phyloP scores from a whole-genome alignment of 2,888 invertebrate species.

The Trypoxylon attenuatum region DNA sequence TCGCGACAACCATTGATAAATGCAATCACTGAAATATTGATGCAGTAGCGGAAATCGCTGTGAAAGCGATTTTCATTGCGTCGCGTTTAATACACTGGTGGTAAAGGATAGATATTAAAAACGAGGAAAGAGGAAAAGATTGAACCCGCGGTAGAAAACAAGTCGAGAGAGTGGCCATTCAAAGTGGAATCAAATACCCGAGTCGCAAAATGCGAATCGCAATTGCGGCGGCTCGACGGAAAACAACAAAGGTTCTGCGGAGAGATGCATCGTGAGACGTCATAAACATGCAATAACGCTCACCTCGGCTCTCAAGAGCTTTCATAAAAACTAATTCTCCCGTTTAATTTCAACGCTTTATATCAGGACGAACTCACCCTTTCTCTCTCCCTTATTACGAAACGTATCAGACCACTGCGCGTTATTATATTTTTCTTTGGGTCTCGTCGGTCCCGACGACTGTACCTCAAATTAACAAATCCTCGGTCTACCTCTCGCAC shows the following conservation, averaged over 20 bases:
- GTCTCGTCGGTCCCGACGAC: too few species aligned
- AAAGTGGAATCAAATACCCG: conserved; percentile 16
- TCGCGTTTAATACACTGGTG: too few species aligned
- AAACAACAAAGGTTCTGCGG: conserved; percentile 4
- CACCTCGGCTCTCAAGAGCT: conserved; percentile 14
- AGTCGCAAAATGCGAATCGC: background rate
- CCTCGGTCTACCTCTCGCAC: too few species aligned
- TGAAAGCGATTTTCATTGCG: too few species aligned
- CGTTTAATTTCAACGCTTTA: conserved; percentile 52
- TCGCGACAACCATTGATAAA: too few species aligned
- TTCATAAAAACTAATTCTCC: conserved; percentile 51
- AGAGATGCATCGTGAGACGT: conserved; percentile 2
- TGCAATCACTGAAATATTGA: too few species aligned
- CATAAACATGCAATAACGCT: conserved; percentile 38
- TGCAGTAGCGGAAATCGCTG: too few species aligned
- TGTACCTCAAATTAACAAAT: too few species aligned
- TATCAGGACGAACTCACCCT: conserved; percentile 12
- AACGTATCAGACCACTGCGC: conserved; percentile 17
- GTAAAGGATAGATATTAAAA: too few species aligned
- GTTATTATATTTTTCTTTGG: background rate
- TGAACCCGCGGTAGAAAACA: too few species aligned
- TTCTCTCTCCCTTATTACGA: conserved; percentile 36
- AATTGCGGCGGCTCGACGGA: background rate
- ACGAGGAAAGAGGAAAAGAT: too few species aligned
- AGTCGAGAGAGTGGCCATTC: background rate